Base-by-base conservation (phyloP, 2,888 invertebrate species). In the Oscheius sp. region DNA sequence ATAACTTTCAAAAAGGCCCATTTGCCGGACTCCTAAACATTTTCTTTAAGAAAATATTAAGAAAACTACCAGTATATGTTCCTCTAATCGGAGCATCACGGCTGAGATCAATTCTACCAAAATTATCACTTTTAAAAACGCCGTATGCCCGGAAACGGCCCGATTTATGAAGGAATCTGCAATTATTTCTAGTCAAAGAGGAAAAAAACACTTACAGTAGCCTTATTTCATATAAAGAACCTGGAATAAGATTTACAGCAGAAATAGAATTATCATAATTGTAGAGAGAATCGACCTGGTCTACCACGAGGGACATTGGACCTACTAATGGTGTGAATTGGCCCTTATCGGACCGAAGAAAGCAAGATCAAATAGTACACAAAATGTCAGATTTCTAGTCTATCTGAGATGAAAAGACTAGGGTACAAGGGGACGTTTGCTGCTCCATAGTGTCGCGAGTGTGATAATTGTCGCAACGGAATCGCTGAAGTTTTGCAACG, bases 81-180 rank as follows among this genome's bases (percentile, higher is more conserved):
- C 58, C 58, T 58, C 58, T 58, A n/a, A 58, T 29, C 7, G 58
- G 58, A 58, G 58, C 58, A 58, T 29, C 27, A 16, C 25, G 9
- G 5, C 13, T 13, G 27, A 58, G 58, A 27, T 58, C 29, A 25
- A 58, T 58, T 58, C n/a, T 58, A n/a, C 58, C 58, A 12, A 9
- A n/a, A 25, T 25, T n/a, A 12, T 58, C 58, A 29, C 27, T 58
- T 25, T 27, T 25, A 58, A 16, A 58, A 1, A 58, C 29, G 6
- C 58, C 58, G 27, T 27, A 58, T 5, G 58, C 9, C 1, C 58
- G 58, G 27, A 27, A 58, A 27, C 27, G 12, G 16, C 58, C 58
- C 2, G 58, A 25, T 27, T 58, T 58, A 58, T 58, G 58, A 13
- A 58, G 29, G 13, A 58, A 58, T 27, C 58, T 58, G 29, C 18